Percentiles rank a stretch among this genome's conserved stretches.
Evolutionary conservation across 2,113 vertebrate species (phyloP).

Genomic region (Ophiodon elongatus): DNA sequence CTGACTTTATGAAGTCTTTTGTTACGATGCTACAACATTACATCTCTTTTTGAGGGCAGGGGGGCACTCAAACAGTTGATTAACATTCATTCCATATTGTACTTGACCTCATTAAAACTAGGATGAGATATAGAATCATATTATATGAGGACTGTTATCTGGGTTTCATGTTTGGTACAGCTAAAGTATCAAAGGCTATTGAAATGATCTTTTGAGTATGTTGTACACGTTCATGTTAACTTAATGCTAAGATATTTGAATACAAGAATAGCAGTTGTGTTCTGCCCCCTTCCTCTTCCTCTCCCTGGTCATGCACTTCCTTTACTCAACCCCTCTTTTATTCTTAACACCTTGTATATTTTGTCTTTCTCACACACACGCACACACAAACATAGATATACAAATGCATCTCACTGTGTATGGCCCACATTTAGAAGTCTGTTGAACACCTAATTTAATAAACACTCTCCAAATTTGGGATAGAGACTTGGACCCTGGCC

Average conservation of each 20-base stretch:
- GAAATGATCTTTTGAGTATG: slow-evolving; percentile 61
- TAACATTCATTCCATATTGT: slow-evolving; percentile 72
- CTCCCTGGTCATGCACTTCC: slow-evolving; percentile 65
- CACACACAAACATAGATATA: slow-evolving; percentile 54
- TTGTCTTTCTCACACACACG: slow-evolving; percentile 55
- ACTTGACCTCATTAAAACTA: slow-evolving; percentile 79
- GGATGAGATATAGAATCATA: slow-evolving; percentile 68
- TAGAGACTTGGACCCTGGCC: slow-evolving; percentile 61
- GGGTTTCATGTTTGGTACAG: slow-evolving; percentile 68
- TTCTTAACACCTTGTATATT: slow-evolving; percentile 73
- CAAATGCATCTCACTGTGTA: slow-evolving; percentile 63
- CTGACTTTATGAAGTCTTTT: slow-evolving; percentile 79
- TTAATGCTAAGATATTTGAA: slow-evolving; percentile 70
- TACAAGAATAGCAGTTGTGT: slow-evolving; percentile 57
- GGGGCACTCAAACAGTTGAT: slow-evolving; percentile 57
- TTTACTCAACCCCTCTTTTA: slow-evolving; percentile 58
- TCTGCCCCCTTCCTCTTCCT: slow-evolving; percentile 57
- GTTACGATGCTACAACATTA: slow-evolving; percentile 67
- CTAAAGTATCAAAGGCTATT: slow-evolving; percentile 64
- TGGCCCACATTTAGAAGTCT: slow-evolving; percentile 60
- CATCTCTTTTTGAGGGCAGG: slow-evolving; percentile 57
- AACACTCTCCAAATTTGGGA: slow-evolving; percentile 57
- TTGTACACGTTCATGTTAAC: slow-evolving; percentile 73
- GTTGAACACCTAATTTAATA: slow-evolving; percentile 54
- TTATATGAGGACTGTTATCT: slow-evolving; percentile 82